Conservation (phyloP, 2,888 invertebrate species). For the Phoenoteleia sp. region DNA sequence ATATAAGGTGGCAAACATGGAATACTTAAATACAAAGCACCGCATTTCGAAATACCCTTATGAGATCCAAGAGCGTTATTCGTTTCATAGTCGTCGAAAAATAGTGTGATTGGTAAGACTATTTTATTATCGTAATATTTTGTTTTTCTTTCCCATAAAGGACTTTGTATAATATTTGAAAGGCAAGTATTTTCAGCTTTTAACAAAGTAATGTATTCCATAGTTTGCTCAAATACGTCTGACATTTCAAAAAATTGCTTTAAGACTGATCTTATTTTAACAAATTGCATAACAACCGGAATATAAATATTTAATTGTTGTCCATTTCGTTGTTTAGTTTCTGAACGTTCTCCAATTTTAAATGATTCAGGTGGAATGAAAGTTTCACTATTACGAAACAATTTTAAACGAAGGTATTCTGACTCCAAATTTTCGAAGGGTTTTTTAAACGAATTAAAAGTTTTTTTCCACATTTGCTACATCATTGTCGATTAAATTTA, state of each 20-base stretch:
- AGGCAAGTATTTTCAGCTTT: background rate
- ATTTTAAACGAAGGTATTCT: too few species aligned
- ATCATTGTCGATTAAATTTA: too few species aligned
- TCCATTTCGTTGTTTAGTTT: too few species aligned
- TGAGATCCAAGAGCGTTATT: slow-evolving; percentile 8
- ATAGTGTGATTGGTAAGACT: slow-evolving; percentile 5
- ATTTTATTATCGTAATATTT: background rate
- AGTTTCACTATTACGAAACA: too few species aligned
- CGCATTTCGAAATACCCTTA: background rate
- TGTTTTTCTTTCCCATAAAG: slow-evolving; percentile 10
- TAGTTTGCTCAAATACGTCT: background rate
- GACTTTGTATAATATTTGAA: background rate
- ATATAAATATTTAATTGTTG: background rate
- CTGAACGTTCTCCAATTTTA: too few species aligned
- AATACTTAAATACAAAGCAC: slow-evolving; percentile 1
- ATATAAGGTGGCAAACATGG: slow-evolving; percentile 7
- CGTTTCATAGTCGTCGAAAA: slow-evolving; percentile 12
- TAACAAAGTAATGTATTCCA: background rate
- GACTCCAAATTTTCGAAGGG: too few species aligned
- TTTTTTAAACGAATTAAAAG: too few species aligned
- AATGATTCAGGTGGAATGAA: too few species aligned
- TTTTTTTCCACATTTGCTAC: too few species aligned
- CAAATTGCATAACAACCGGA: background rate
- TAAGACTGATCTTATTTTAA: background rate
- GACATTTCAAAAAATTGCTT: background rate